Evolutionary conservation across 2,113 vertebrate genomes (phyloP), one percentile per base, ranked within the genome.

Genomic region (Pseudorasbora parva): DNA sequence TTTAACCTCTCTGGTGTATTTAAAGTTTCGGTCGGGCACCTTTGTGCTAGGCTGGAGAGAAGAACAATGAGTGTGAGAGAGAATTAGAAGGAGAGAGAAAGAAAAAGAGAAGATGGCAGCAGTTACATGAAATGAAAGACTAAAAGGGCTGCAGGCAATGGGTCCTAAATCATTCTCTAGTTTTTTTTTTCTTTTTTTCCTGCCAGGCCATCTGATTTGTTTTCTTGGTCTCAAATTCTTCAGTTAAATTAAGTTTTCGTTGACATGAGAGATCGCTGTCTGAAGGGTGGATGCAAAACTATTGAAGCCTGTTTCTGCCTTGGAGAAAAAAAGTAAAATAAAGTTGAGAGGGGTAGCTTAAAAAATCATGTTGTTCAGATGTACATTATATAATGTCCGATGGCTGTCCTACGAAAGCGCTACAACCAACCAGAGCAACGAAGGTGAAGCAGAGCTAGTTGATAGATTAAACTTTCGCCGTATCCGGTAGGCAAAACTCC

Each of bases 1-100:
- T 68, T 68, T 80, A 54, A 80, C 78, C 78, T 68, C 60, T 80
- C 9, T 60, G 25, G 60, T 68, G 41, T 51, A 30, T 80, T 80
- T 80, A 80, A 64, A 60, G 78, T 62, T 68, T 54, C 8, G 17
- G 6, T 19, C 37, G 60, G 60, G 41, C 43, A 79, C 77, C 41
- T 79, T 15, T 80, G 41, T 41, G 43, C 57, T 4, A 23, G 23
- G 60, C 17, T 68, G 78, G 60, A 68, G 60, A 68, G 23, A 68
- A 51, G 43, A 68, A 51, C 78, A 51, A 68, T 68, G 19, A n/a
- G 59, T 33, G 21, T 33, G 8, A 2, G 43, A 66, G 45, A 66
- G 60, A 80, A 51, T 80, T 80, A 66, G 25, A 80, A 66, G 43
- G 23, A 66, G 19, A 51, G n/a, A 19, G 6, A 60, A 78, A 78